A percentile compares a stretch with the other conserved stretches of the same genome.
These are phyloP conservation scores for Cydia pomonella DNA, from an alignment of 1,140 invertebrate species.

Conservation along the genomic window DNA sequence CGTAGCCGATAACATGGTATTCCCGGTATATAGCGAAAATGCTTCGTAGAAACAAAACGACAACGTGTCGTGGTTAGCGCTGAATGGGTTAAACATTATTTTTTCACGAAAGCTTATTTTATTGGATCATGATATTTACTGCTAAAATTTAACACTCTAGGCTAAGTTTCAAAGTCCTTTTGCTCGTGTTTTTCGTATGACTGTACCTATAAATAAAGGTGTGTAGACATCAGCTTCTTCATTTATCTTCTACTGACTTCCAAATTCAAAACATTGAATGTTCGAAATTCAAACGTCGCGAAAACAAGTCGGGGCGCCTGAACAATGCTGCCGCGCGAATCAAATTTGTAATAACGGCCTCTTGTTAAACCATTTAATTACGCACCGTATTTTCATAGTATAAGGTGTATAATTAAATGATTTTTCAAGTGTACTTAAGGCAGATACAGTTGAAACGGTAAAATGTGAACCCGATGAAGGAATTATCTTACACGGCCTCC, in stretches of 20 bases:
- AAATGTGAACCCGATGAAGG: slow-evolving; percentile 34
- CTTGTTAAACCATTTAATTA: neutral
- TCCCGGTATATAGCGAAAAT: too few species aligned
- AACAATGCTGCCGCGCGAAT: slow-evolving; percentile 42
- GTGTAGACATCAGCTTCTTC: neutral
- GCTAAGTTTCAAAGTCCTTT: neutral
- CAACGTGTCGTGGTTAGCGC: too few species aligned
- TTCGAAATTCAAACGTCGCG: slow-evolving; percentile 49
- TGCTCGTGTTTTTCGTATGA: neutral
- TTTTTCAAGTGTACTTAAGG: neutral
- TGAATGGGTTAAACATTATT: too few species aligned
- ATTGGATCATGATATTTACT: too few species aligned
- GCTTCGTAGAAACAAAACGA: too few species aligned
- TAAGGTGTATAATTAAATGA: neutral
- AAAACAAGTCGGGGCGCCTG: slow-evolving; percentile 44
- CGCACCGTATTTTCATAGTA: neutral
- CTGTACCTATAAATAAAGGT: neutral
- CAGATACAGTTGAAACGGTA: neutral
- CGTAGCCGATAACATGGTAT: too few species aligned
- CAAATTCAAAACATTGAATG: slow-evolving; percentile 50
- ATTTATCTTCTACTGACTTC: neutral
- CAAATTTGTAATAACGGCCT: neutral
- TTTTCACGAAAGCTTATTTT: too few species aligned
- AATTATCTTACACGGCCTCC: slow-evolving; percentile 41
- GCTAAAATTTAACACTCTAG: too few species aligned